A percentile compares a stretch with the other conserved stretches of the same genome.
Conservation (phyloP, 2,888 invertebrate species). For the Lasioglossum villosulum region DNA sequence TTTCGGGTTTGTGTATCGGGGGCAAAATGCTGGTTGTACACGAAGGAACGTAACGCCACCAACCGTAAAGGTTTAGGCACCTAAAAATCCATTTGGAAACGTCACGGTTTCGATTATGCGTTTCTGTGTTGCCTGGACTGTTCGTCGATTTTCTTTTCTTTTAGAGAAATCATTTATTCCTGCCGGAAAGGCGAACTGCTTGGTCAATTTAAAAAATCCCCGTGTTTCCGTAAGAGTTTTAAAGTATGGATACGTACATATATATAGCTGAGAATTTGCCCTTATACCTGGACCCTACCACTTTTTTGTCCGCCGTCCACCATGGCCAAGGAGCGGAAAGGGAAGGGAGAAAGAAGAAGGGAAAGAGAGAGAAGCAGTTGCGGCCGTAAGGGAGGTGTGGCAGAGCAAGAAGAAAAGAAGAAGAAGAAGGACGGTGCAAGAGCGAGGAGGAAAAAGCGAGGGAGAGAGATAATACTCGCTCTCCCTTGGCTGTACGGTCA, state of each 20-base stretch:
- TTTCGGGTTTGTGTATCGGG: neutral
- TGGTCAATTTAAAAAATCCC: constrained; percentile 45
- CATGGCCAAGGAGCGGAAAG: constrained; percentile 30
- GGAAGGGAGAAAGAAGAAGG: constrained; percentile 31
- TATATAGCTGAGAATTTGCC: constrained; percentile 72
- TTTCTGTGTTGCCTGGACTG: neutral
- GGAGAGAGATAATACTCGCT: constrained; percentile 66
- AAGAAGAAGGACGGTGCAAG: constrained; percentile 54
- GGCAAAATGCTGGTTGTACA: neutral
- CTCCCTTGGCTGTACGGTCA: constrained; percentile 73
- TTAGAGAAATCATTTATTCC: neutral
- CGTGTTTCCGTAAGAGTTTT: constrained; percentile 64
- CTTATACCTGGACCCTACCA: constrained; percentile 76
- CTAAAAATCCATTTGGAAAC: neutral
- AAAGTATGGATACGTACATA: constrained; percentile 39
- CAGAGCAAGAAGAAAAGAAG: constrained; percentile 58
- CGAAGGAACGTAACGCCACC: neutral
- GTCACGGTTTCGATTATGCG: too few relatives aligned
- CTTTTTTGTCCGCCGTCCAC: constrained; percentile 73
- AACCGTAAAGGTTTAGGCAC: neutral
- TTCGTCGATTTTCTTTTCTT: neutral
- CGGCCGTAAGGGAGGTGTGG: constrained; percentile 53
- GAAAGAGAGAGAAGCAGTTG: constrained; percentile 38
- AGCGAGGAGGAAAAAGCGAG: constrained; percentile 53
- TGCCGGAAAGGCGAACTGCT: constrained; percentile 9